Percentiles rank a stretch among this genome's conserved stretches.
Conservation (phyloP, 1,140 invertebrate species). For the Ylistrum balloti region DNA sequence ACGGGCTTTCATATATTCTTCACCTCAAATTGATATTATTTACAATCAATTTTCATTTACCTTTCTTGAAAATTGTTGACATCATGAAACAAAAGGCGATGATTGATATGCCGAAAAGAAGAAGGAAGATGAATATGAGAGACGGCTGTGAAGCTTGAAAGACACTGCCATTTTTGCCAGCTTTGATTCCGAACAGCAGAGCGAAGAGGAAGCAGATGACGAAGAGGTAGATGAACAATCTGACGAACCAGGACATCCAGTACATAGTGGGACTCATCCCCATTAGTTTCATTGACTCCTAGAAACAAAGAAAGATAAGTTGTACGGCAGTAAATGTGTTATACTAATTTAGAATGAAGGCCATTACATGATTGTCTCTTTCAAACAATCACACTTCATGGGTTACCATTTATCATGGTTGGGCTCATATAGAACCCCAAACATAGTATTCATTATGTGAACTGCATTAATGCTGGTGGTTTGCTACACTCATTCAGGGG, state of each 20-base stretch:
- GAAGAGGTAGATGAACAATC: conserved; percentile 88
- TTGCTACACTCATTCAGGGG: too few relatives aligned
- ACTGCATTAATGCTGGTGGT: too few relatives aligned
- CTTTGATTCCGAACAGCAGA: conserved; percentile 79
- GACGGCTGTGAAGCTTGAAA: conserved; percentile 81
- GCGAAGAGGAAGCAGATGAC: conserved; percentile 84
- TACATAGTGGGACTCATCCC: conserved; percentile 90
- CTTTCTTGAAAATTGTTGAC: conserved; percentile 84
- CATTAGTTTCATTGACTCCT: conserved; percentile 95
- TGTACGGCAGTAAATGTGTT: too few relatives aligned
- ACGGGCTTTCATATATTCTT: too few relatives aligned
- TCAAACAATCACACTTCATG: too few relatives aligned
- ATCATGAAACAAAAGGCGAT: conserved; percentile 85
- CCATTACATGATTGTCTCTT: too few relatives aligned
- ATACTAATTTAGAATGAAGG: too few relatives aligned
- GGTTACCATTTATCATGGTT: too few relatives aligned
- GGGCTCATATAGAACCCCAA: too few relatives aligned
- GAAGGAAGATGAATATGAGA: conserved; percentile 84
- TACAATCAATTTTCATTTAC: too few relatives aligned
- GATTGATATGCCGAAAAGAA: conserved; percentile 83
- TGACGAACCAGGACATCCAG: conserved; percentile 92
- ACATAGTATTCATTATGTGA: too few relatives aligned
- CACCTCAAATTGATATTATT: too few relatives aligned
- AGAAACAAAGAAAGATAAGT: conserved; percentile 14
- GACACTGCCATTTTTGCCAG: conserved; percentile 69